Evolutionary conservation across 92 coral and sea anemone genomes (phyloP), one percentile per base, ranked within the genome.

Genomic region (Bergia puertoricense): DNA sequence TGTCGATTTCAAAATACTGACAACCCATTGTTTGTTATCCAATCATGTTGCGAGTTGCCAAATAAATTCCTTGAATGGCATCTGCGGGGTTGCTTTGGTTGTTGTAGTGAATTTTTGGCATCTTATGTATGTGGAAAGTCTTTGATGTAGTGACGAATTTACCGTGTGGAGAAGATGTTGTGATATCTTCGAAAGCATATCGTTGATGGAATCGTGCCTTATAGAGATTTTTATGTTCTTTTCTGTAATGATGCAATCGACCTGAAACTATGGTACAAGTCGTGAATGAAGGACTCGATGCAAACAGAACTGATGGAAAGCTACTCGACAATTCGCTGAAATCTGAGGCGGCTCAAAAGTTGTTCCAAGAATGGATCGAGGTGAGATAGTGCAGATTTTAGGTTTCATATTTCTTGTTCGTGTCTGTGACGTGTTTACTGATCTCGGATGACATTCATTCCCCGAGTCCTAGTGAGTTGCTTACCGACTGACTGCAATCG

Each of bases 281-380:
- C 66, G 75, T 72, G 87, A 84, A 15, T 66, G 87, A 68, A 84
- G 87, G n/a, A 57, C 77, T 74, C 87, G 87, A 69, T 72, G 78
- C 75, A 69, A 84, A 37, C 86, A 83, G 54, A 71, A 23, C 79
- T 22, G 68, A 48, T 39, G 41, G 68, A 71, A 74, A 71, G 56
- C 37, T 71, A 46, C 37, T 71, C 79, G 87, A 84, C 75, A 30
- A 72, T 72, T 84, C 87, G 86, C 39, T 89, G 93, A 92, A 90
- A 91, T 90, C 96, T 65, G 96, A 92, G 78, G 91, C 95, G 71
- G 96, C 93, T 59, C 96, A 92, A 78, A 88, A 81, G 89, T 93
- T 94, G 86, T 85, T 91, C 80, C 96, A 91, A 89, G 91, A 84
- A 37, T 94, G 96, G 96, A 94, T 94, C 80, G 95, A 94, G 96